phyloP scores from a whole-genome alignment of 1,140 invertebrate genomes.

The Drosophila azteca region DNA sequence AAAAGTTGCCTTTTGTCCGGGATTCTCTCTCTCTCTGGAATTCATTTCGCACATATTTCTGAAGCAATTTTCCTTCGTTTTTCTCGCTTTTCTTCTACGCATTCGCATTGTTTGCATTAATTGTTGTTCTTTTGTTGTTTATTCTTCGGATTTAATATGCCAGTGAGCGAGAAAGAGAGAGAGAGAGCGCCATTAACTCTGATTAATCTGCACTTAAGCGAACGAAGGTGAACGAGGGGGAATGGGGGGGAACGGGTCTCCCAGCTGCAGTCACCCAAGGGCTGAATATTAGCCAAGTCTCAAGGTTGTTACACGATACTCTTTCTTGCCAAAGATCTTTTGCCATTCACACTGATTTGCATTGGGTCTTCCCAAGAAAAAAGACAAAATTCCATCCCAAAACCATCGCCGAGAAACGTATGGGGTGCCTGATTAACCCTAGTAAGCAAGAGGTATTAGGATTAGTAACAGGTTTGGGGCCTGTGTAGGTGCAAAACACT shows the following conservation, averaged over 20 bases:
- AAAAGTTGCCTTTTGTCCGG: slow-evolving; percentile 62
- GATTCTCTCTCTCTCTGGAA: not conserved
- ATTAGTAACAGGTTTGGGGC: no score
- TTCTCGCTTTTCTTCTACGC: not conserved
- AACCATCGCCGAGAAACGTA: not conserved
- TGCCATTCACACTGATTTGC: no score
- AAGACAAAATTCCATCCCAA: no score
- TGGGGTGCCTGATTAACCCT: no score
- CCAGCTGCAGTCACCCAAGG: not conserved
- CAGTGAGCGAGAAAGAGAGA: not conserved
- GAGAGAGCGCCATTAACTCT: slow-evolving; percentile 57
- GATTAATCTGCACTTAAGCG: slow-evolving; percentile 71
- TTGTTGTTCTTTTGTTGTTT: slow-evolving; percentile 30
- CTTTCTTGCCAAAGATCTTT: no score
- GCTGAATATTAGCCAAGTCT: not conserved
- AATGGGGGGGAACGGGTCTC: not conserved
- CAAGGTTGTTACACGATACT: not conserved
- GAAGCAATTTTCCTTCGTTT: slow-evolving; percentile 37
- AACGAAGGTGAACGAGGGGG: not conserved
- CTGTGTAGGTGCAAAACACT: not conserved
- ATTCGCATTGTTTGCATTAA: slow-evolving; percentile 61
- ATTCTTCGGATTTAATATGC: slow-evolving; percentile 42
- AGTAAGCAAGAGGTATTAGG: no score
- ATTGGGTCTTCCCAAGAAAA: no score
- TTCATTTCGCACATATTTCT: slow-evolving; percentile 46